Base-by-base conservation (phyloP, 2,113 vertebrate species). In the Dascyllus trimaculatus region DNA sequence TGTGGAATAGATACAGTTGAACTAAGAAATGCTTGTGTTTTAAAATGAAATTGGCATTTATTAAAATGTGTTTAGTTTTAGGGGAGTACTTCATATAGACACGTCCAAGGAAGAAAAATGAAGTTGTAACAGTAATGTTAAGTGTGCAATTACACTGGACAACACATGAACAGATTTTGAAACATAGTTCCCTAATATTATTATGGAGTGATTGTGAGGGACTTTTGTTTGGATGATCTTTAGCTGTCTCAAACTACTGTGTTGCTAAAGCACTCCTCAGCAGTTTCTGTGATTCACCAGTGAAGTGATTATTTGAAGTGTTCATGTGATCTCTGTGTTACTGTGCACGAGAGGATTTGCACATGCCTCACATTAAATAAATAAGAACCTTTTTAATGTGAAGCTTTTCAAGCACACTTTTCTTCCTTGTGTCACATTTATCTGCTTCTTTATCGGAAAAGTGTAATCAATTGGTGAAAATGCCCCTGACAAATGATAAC, bases 271-370 rank as follows among this genome's bases (percentile, higher is more conserved):
- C 54, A 26, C 25, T 61, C 0, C 1, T 59, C 40, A 54, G 17
- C 21, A 4, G 29, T 49, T 11, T 56, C 17, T 25, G 19, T 78
- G 45, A 48, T 18, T 79, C 48, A 62, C 8, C 43, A 21, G 21
- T 63, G 35, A 62, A 71, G 40, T 52, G 11, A 32, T 71, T 75
- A 24, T 65, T 43, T 26, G 18, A 38, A 49, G n/a, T 43, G 18
- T 22, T 48, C 54, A 32, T 65, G 77, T 80, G 54, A 71, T 52
- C 18, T 57, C 15, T 43, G 25, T 48, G 45, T 59, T 46, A 71
- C 22, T 17, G 10, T 48, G 32, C 26, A 24, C 51, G 19, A 11
- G 32, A 10, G 43, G 61, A 62, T 71, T 67, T 69, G 57, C 51
- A 56, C 26, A 49, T 61, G 52, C 9, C 51, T 21, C 5, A 22